Base-by-base conservation (phyloP, 2,797 vertebrate species). In the Rhinogobio ventralis region DNA sequence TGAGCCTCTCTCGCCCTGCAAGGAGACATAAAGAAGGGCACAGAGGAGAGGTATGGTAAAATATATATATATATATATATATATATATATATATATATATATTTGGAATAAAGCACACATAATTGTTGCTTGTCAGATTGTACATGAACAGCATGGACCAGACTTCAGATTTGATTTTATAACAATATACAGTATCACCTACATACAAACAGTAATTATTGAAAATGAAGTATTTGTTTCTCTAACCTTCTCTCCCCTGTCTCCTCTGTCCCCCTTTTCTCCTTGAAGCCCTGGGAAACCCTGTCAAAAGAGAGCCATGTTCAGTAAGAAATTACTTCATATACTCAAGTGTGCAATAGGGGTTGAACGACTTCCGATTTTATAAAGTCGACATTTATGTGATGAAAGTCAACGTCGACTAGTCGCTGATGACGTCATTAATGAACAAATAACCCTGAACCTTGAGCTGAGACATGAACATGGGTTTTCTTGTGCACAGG, bases 251-350 rank as follows among this genome's bases (percentile, higher is more conserved):
- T 99, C 97, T 69, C 98, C 98, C 91, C 93, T 95, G 64, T 97
- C 96, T 2, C 98, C 98, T 77, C 93, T 92, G 84, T 96, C 96
- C 17, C 98, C 98, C 82, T 96, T 99, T 15, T 96, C 97, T 90
- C 97, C 98, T 92, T 92, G 94, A 83, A 97, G 89, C 28, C 98
- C 98, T 2, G 96, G 97, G 88, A 98, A 99, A 88, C 98, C 98
- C 98, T 99, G 88, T 57, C 2, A 72, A 46, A 53, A 1, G 13
- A 87, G n/a, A 85, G 39, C 46, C 51, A 89, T 6, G 85, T 76
- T 68, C 55, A 78, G 19, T 30, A 57, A 67, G 79, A 53, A n/a
- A 68, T 17, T 20, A 51, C 25, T 45, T 46, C 28, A 83, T 13
- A 45, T 64, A 36, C 3, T 69, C 7, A 3, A 64, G 39, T 42